phyloP scores from a whole-genome alignment of 2,888 invertebrate species.

The Acronicta aceris region DNA sequence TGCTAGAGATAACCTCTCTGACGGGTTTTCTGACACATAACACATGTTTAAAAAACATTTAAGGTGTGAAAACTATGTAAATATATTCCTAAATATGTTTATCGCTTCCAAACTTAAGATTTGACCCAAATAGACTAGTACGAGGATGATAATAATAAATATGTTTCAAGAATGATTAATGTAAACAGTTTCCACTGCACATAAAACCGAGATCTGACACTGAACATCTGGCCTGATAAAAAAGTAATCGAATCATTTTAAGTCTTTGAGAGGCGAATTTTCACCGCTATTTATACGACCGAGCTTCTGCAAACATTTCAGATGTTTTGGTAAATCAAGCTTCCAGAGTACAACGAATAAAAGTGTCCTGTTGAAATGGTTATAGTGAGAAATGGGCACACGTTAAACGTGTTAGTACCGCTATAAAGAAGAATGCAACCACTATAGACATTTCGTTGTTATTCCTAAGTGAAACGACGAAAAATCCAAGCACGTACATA shows the following conservation, averaged over 20 bases:
- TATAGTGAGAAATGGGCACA: constrained; percentile 68
- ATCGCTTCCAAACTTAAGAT: constrained; percentile 37
- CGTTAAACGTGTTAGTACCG: constrained; percentile 70
- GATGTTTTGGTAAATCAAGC: constrained; percentile 70
- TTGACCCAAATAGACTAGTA: constrained; percentile 20
- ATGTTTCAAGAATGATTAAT: constrained; percentile 53
- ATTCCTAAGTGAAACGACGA: constrained; percentile 22
- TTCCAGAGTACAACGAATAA: constrained; percentile 70
- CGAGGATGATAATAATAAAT: constrained; percentile 29
- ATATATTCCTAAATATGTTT: constrained; percentile 43
- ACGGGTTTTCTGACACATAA: constrained; percentile 75
- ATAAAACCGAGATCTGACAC: constrained; percentile 62
- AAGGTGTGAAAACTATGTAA: constrained; percentile 23
- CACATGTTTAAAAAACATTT: constrained; percentile 68
- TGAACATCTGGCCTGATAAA: constrained; percentile 71
- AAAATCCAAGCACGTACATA: constrained; percentile 31
- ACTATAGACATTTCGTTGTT: constrained; percentile 43
- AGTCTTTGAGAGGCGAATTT: constrained; percentile 56
- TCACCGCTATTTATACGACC: constrained; percentile 60
- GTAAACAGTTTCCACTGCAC: constrained; percentile 52
- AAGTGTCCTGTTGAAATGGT: constrained; percentile 70
- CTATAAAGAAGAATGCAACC: constrained; percentile 67
- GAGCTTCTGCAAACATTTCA: constrained; percentile 62
- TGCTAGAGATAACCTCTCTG: constrained; percentile 82
- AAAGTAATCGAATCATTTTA: constrained; percentile 62